Conservation (phyloP, 2,888 invertebrate genomes). For the Taenaris catops region DNA sequence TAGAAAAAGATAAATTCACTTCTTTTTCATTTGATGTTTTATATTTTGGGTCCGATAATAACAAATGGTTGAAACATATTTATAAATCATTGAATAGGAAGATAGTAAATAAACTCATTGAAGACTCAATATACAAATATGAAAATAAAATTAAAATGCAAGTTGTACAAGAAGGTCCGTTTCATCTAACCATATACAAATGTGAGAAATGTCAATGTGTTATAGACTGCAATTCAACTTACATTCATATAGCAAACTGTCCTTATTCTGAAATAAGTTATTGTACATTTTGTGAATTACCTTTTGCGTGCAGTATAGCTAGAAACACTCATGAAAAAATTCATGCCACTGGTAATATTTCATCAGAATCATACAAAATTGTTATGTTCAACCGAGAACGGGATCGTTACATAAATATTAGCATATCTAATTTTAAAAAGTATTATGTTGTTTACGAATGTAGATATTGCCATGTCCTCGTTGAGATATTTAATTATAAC, state of each 20-base stretch:
- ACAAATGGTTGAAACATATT: slow-evolving; percentile 47
- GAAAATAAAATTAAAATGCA: slow-evolving; percentile 52
- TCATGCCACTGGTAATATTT: slow-evolving; percentile 32
- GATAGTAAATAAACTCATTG: slow-evolving; percentile 32
- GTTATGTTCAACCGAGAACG: slow-evolving; percentile 43
- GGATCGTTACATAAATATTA: slow-evolving; percentile 35
- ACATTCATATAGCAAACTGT: slow-evolving; percentile 36
- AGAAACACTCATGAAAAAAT: slow-evolving; percentile 40
- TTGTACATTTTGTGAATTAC: slow-evolving; percentile 44
- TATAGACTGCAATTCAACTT: slow-evolving; percentile 37
- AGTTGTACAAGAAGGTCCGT: slow-evolving; percentile 40
- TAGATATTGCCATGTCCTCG: slow-evolving; percentile 44
- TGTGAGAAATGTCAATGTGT: slow-evolving; percentile 46
- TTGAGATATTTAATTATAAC: slow-evolving; percentile 34
- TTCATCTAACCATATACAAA: slow-evolving; percentile 40
- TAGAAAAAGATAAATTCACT: slow-evolving; percentile 22
- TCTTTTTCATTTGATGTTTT: slow-evolving; percentile 42
- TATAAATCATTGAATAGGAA: slow-evolving; percentile 36
- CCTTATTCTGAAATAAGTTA: slow-evolving; percentile 33
- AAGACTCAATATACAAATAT: slow-evolving; percentile 45
- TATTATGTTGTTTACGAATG: slow-evolving; percentile 48
- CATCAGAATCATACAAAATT: slow-evolving; percentile 38
- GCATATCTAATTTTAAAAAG: slow-evolving; percentile 27
- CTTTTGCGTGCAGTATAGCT: slow-evolving; percentile 35
- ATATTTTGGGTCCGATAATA: slow-evolving; percentile 41